phyloP scores from a whole-genome alignment of 2,888 invertebrate genomes.

The Drosophila maculinotata region DNA sequence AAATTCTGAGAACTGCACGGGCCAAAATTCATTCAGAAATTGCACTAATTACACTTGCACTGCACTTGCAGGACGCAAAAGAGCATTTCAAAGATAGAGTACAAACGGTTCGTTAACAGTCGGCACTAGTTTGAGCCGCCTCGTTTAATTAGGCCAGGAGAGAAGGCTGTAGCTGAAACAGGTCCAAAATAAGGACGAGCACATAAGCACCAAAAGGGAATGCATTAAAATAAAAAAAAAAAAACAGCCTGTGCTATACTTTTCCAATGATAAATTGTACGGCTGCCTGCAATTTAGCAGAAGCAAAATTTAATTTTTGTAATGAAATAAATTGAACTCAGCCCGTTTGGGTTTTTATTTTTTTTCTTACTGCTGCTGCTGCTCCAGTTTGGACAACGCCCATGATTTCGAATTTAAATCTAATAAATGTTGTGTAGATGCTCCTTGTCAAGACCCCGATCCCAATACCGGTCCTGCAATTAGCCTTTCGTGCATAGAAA shows the following conservation, averaged over 20 bases:
- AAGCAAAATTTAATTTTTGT: conserved; percentile 49
- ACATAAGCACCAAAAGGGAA: conserved; percentile 9
- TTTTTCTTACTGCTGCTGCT: conserved; percentile 14
- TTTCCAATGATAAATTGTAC: conserved; percentile 74
- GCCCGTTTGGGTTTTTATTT: not conserved
- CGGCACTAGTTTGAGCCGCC: conserved; percentile 14
- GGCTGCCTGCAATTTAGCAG: conserved; percentile 45
- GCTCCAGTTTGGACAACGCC: conserved; percentile 63
- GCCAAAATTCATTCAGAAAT: conserved; percentile 64
- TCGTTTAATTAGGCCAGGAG: conserved; percentile 62
- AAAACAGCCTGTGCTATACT: conserved; percentile 22
- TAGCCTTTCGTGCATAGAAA: conserved; percentile 11
- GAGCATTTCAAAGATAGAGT: conserved; percentile 22
- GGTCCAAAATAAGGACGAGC: conserved; percentile 6
- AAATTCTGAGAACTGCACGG: conserved; percentile 59
- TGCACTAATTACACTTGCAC: conserved; percentile 74
- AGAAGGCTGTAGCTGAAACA: conserved; percentile 3
- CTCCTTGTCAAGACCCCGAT: conserved; percentile 10
- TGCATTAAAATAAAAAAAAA: not conserved
- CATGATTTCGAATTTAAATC: conserved; percentile 48
- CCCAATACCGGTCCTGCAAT: conserved; percentile 28
- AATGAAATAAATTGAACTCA: conserved; percentile 75
- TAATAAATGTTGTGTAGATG: conserved; percentile 65
- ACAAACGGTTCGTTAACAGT: conserved; percentile 38
- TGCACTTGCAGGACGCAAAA: conserved; percentile 27